Percentiles rank a stretch among this genome's conserved stretches.
Evolutionary conservation across 2,113 vertebrate genomes (phyloP).

Genomic region (Sebastes fasciatus): DNA sequence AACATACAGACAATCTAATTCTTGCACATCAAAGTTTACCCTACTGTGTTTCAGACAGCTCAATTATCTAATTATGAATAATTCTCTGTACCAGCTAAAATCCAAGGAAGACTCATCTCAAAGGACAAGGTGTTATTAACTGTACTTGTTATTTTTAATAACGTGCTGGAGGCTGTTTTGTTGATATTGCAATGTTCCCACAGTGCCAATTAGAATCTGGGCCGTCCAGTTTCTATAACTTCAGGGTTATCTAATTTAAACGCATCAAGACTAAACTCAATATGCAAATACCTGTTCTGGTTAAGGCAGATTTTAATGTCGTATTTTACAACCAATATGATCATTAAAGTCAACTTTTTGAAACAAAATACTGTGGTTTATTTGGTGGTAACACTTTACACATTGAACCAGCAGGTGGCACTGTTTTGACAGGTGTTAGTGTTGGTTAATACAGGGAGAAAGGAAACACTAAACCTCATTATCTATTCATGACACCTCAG

Average conservation of each 20-base stretch:
- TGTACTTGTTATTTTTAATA: constrained; percentile 8
- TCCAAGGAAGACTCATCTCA: background rate
- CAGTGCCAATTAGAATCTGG: background rate
- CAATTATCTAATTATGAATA: background rate
- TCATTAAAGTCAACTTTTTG: constrained; percentile 33
- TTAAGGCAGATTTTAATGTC: background rate
- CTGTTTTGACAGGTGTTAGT: constrained; percentile 56
- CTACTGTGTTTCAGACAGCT: background rate
- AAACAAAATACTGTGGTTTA: constrained; percentile 45
- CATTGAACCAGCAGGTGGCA: constrained; percentile 70
- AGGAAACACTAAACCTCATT: constrained; percentile 6
- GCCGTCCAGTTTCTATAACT: constrained; percentile 26
- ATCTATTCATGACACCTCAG: constrained; percentile 1
- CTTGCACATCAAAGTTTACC: background rate
- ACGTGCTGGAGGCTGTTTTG: constrained; percentile 1
- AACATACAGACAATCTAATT: background rate
- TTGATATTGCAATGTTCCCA: background rate
- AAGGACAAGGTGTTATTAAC: too few relatives aligned
- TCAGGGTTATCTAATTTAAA: background rate
- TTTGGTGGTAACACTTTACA: constrained; percentile 34
- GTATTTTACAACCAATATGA: background rate
- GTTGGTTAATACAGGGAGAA: constrained; percentile 4
- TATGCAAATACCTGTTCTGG: background rate
- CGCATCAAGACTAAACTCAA: background rate
- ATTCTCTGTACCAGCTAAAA: background rate